Conservation (phyloP, 2,888 invertebrate species). For the Pollenia labialis region DNA sequence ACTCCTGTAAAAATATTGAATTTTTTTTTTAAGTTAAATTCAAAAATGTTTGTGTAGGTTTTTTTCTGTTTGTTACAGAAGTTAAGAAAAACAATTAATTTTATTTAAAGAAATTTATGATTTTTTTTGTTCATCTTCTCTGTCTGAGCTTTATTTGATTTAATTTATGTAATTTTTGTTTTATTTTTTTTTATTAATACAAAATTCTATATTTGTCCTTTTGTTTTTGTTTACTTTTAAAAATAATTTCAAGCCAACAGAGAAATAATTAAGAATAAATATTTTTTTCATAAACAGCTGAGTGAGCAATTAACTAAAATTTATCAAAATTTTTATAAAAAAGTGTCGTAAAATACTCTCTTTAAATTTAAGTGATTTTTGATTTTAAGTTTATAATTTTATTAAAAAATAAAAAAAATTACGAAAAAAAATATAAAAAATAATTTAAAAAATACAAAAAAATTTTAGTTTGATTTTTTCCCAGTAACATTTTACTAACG, state of each 20-base stretch:
- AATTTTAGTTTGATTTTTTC: constrained; percentile 61
- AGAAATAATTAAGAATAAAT: constrained; percentile 61
- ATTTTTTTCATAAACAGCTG: constrained; percentile 68
- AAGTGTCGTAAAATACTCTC: constrained; percentile 75
- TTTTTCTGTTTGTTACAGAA: constrained; percentile 55
- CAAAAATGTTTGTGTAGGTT: constrained; percentile 56
- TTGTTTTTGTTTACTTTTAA: constrained; percentile 57
- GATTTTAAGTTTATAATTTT: constrained; percentile 83
- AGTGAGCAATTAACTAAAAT: constrained; percentile 77
- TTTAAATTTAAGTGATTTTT: constrained; percentile 83
- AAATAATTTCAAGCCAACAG: constrained; percentile 51
- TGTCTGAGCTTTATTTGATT: constrained; percentile 58
- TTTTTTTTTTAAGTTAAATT: background rate
- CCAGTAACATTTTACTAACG: constrained; percentile 19
- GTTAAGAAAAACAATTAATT: constrained; percentile 41
- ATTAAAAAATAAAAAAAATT: constrained; percentile 79
- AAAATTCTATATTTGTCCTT: constrained; percentile 47
- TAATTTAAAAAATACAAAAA: constrained; percentile 68
- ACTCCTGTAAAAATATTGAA: constrained; percentile 51
- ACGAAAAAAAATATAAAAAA: constrained; percentile 74
- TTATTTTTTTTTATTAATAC: constrained; percentile 26
- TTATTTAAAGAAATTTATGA: constrained; percentile 29
- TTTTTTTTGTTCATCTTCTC: constrained; percentile 56
- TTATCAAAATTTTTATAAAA: constrained; percentile 67
- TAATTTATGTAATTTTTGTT: constrained; percentile 58